Percentiles rank a stretch among this genome's conserved stretches.
Evolutionary conservation across 2,888 invertebrate species (phyloP).

Genomic region (Eueremaeus valkanovi): DNA sequence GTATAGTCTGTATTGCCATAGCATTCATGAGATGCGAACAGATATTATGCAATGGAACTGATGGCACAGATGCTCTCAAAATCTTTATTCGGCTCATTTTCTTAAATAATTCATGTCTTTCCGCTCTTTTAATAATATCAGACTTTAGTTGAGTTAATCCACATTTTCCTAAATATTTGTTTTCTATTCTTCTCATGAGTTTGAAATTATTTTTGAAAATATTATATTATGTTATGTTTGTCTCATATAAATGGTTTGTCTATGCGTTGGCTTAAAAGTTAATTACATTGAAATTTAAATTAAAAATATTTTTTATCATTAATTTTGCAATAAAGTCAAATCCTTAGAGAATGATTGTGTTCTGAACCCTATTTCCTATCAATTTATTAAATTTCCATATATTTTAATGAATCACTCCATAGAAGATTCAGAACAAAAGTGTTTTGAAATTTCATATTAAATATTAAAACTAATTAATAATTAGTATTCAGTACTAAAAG

Average conservation of each 20-base stretch:
- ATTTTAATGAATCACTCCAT: too few species aligned
- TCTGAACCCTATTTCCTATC: neutral
- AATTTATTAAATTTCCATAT: neutral
- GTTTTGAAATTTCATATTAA: too few species aligned
- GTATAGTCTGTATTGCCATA: neutral
- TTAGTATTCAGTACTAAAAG: too few species aligned
- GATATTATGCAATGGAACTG: neutral
- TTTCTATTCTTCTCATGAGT: neutral
- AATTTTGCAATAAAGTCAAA: conserved; percentile 1
- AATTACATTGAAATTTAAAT: neutral
- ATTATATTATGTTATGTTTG: neutral
- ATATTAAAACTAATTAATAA: too few species aligned
- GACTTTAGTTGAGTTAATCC: neutral
- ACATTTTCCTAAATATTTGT: neutral
- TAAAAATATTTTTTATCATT: neutral
- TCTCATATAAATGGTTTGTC: neutral
- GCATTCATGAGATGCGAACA: neutral
- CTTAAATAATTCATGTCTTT: conserved; percentile 17
- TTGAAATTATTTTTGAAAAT: neutral
- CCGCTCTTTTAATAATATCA: conserved; percentile 5
- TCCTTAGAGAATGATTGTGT: neutral
- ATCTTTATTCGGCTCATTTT: neutral
- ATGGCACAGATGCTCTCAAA: conserved; percentile 6
- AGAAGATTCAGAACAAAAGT: too few species aligned
- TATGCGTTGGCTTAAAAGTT: neutral